phyloP scores from a whole-genome alignment of 2,797 vertebrate genomes.

The Microctenopoma stevenorrisi region DNA sequence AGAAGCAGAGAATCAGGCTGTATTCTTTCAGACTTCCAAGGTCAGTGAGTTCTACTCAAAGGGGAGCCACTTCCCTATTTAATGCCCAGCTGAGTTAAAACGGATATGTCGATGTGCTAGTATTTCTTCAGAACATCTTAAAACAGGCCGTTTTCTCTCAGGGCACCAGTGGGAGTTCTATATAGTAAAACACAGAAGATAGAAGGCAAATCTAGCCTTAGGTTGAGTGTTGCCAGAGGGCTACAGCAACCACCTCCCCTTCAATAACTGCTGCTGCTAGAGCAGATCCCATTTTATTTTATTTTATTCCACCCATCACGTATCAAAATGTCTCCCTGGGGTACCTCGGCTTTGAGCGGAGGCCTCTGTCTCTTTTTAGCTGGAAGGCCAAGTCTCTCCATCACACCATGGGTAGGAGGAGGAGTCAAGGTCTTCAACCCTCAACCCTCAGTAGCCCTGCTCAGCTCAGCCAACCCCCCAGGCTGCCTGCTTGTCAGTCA shows the following conservation, averaged over 20 bases:
- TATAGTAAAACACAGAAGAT: conserved; percentile 67
- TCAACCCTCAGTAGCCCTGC: conserved; percentile 73
- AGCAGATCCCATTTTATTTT: conserved; percentile 74
- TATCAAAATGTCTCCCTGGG: conserved; percentile 82
- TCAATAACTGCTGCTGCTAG: conserved; percentile 66
- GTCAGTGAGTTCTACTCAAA: conserved; percentile 75
- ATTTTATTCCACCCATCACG: conserved; percentile 81
- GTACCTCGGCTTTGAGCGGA: conserved; percentile 72
- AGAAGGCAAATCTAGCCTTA: conserved; percentile 72
- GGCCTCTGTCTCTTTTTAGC: conserved; percentile 75
- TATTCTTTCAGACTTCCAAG: conserved; percentile 72
- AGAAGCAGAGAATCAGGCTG: conserved; percentile 47
- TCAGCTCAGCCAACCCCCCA: conserved; percentile 72
- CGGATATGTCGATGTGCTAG: conserved; percentile 69
- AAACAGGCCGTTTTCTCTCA: conserved; percentile 75
- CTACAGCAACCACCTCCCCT: conserved; percentile 64
- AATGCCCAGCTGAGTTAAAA: conserved; percentile 76
- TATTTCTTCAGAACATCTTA: conserved; percentile 76
- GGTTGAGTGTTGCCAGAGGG: conserved; percentile 75
- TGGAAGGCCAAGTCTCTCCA: conserved; percentile 83
- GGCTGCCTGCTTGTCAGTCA: conserved; percentile 81
- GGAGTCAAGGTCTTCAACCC: conserved; percentile 84
- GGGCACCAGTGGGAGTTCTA: conserved; percentile 75
- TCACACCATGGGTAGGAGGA: conserved; percentile 73
- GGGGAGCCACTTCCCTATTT: conserved; percentile 73